Evolutionary conservation across 2,113 vertebrate genomes (phyloP), one percentile per base, ranked within the genome.

Genomic region (Eptatretus burgeri): DNA sequence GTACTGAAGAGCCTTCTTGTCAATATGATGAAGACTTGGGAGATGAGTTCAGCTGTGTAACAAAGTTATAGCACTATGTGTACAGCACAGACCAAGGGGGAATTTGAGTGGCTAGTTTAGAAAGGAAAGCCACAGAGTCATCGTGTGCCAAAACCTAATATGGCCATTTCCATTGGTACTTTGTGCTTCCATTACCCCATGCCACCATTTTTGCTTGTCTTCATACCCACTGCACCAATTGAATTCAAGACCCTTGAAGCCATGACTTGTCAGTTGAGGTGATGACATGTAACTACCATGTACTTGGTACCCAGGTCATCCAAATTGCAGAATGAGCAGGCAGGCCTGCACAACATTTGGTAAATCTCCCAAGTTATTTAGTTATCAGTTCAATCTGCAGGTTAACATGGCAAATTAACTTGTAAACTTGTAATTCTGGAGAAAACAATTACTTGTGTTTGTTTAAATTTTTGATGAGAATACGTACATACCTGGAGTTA

Each of bases 11-110:
- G 56, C 10, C n/a, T n/a, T 17, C n/a, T 10, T 12, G 56, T 20
- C 56, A 17, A 11, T 89, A 91, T 1, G 91, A 98, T 75, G 89
- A 95, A 74, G 91, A 98, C 72, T 79, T 98, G 75, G 85, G 85
- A 11, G 91, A 93, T 51, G 91, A 98, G 74, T 95, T 98, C 87
- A 94, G 95, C 71, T 98, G 91, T 76, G 85, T 98, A 71, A 94
- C 91, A 16, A 86, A 83, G 70, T 89, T 98, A 85, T 96, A 98
- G 83, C 81, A 77, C 72, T 70, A 67, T 71, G 74, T 66, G 56
- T 20, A n/a, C n/a, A 20, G 56, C n/a, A 17, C n/a, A n/a, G 56
- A 60, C n/a, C 56, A 20, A n/a, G n/a, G 20, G 10, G 56, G 10
- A 20, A 41, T 41, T 20, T 20, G 56, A n/a, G n/a, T n/a, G 56